Percentiles rank a stretch among this genome's conserved stretches.
Conservation (phyloP, 2,888 invertebrate species). For the Drosophila nigricruria region DNA sequence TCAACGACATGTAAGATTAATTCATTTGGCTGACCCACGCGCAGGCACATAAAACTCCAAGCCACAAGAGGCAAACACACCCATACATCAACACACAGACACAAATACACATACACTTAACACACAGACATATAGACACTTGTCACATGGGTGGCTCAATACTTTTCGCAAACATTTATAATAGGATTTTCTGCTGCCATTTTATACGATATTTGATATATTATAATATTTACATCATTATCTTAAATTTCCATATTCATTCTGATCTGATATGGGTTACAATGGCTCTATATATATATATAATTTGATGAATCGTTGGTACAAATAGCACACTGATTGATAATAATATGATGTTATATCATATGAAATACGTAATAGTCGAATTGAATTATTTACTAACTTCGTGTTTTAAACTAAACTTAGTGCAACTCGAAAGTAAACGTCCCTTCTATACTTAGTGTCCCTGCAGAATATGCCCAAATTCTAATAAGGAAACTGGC, state of each 20-base stretch:
- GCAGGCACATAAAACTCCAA: conserved; percentile 25
- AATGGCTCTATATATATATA: neutral
- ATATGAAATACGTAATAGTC: neutral
- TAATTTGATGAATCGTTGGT: neutral
- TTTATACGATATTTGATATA: neutral
- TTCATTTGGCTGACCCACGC: conserved; percentile 56
- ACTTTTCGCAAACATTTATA: neutral
- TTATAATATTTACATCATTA: neutral
- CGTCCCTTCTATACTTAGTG: neutral
- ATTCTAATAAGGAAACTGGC: conserved; percentile 13
- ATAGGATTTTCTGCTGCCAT: neutral
- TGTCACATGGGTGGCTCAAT: conserved; percentile 1
- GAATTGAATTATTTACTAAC: no score
- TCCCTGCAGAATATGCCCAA: neutral
- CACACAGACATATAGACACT: neutral
- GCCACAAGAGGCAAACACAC: conserved; percentile 25
- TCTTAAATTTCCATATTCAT: neutral
- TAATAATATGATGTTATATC: neutral
- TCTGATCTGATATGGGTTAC: neutral
- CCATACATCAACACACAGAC: neutral
- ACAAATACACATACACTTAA: neutral
- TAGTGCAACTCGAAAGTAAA: neutral
- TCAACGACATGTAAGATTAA: conserved; percentile 84
- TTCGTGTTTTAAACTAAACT: no score
- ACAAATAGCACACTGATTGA: neutral